Conservation (phyloP, 2,888 invertebrate species). For the Zonitis immaculata region DNA sequence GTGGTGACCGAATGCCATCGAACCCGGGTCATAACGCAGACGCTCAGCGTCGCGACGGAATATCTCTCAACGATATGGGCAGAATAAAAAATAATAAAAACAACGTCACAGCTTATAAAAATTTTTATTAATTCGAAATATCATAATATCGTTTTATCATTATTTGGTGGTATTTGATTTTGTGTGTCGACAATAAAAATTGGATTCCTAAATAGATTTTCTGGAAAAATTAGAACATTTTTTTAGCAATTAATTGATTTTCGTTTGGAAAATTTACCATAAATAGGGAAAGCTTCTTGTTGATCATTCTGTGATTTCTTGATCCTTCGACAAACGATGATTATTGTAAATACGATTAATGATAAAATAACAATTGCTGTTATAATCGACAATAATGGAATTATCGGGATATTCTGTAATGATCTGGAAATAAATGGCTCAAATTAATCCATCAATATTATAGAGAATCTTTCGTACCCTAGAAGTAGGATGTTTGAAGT, state of each 20-base stretch:
- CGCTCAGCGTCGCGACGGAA: constrained; percentile 13
- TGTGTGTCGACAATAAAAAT: constrained; percentile 7
- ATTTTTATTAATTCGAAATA: background rate
- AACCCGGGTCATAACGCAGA: constrained; percentile 25
- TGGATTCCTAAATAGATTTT: constrained; percentile 18
- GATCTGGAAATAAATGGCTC: background rate
- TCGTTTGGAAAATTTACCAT: no score
- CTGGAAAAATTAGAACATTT: constrained; percentile 13
- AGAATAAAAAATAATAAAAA: no score
- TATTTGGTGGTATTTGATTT: background rate
- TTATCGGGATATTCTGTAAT: background rate
- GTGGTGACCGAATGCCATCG: constrained; percentile 16
- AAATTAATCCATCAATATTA: no score
- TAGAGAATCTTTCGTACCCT: background rate
- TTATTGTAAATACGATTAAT: background rate
- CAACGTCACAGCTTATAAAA: background rate
- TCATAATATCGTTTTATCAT: background rate
- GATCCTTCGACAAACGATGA: background rate
- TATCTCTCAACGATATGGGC: background rate
- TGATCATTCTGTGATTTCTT: background rate
- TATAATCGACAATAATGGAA: background rate
- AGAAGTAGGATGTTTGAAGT: no score
- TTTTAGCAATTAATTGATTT: background rate
- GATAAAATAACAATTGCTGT: background rate
- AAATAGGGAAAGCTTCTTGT: background rate